Evolutionary conservation across 2,797 vertebrate genomes (phyloP).

Genomic region (Balearica regulorum): DNA sequence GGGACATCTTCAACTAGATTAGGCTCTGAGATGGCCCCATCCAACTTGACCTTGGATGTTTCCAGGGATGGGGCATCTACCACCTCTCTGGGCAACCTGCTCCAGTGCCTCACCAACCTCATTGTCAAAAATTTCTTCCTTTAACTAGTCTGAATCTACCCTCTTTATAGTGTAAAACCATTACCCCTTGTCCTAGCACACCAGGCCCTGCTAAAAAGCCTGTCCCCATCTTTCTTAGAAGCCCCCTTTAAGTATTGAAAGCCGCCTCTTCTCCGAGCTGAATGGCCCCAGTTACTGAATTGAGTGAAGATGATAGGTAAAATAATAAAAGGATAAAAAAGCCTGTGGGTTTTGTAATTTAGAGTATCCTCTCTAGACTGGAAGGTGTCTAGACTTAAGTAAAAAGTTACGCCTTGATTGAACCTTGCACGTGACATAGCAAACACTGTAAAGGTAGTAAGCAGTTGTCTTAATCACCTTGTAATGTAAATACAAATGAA

Average conservation of each 20-base stretch:
- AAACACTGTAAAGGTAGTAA: neutral
- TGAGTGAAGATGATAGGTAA: neutral
- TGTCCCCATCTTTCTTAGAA: neutral
- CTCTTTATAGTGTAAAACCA: neutral
- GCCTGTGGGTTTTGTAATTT: neutral
- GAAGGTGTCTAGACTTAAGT: neutral
- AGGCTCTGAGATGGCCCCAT: neutral
- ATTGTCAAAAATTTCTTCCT: neutral
- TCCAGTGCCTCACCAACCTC: fast-evolving
- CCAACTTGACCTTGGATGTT: neutral
- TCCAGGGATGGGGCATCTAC: neutral
- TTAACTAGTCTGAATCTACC: neutral
- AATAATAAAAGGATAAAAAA: neutral
- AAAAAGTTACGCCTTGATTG: neutral
- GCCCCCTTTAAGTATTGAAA: neutral
- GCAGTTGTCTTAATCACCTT: neutral
- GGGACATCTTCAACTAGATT: neutral
- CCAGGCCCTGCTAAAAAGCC: neutral
- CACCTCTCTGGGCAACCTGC: neutral
- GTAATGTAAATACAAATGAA: neutral
- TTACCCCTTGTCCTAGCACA: fast-evolving
- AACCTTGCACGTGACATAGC: neutral
- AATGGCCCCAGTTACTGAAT: neutral
- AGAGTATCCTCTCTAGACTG: neutral
- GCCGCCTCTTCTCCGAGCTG: neutral